Evolutionary conservation across 1,140 invertebrate genomes (phyloP).

Genomic region (Calosoma granatense): DNA sequence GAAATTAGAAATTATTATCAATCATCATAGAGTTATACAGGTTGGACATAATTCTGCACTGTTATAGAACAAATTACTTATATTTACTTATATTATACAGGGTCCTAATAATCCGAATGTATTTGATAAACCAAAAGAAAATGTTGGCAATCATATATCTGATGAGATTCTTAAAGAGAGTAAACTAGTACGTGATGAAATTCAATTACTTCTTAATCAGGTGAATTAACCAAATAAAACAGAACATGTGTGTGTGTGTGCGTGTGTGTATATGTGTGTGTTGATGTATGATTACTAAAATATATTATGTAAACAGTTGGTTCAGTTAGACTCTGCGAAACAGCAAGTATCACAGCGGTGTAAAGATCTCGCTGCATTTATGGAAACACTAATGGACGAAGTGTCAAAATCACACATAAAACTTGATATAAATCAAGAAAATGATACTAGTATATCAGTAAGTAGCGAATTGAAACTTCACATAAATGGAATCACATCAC

Average conservation of each 20-base stretch:
- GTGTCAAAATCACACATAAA: constrained; percentile 41
- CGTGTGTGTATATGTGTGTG: no score
- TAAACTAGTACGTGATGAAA: constrained; percentile 54
- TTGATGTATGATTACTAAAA: constrained; percentile 1
- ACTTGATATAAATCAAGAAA: constrained; percentile 45
- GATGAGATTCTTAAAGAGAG: constrained; percentile 51
- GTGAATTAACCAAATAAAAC: constrained; percentile 38
- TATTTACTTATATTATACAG: constrained; percentile 27
- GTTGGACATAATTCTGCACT: constrained; percentile 30
- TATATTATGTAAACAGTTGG: constrained; percentile 13
- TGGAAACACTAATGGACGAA: constrained; percentile 63
- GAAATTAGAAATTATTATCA: constrained; percentile 84
- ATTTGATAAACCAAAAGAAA: constrained; percentile 43
- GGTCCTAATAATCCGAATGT: constrained; percentile 63
- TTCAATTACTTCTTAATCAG: constrained; percentile 54
- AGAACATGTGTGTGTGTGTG: no score
- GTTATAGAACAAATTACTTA: constrained; percentile 9
- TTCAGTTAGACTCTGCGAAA: constrained; percentile 40
- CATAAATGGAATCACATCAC: constrained; percentile 9
- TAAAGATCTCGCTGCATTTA: constrained; percentile 61
- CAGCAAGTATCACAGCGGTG: constrained; percentile 54
- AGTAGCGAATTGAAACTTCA: constrained; percentile 24
- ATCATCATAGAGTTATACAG: constrained; percentile 75
- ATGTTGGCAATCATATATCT: constrained; percentile 33
- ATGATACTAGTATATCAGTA: constrained; percentile 42